A percentile compares a stretch with the other conserved stretches of the same genome.
Evolutionary conservation across 1,140 invertebrate genomes (phyloP).

Genomic region (Halictus rubicundus): DNA sequence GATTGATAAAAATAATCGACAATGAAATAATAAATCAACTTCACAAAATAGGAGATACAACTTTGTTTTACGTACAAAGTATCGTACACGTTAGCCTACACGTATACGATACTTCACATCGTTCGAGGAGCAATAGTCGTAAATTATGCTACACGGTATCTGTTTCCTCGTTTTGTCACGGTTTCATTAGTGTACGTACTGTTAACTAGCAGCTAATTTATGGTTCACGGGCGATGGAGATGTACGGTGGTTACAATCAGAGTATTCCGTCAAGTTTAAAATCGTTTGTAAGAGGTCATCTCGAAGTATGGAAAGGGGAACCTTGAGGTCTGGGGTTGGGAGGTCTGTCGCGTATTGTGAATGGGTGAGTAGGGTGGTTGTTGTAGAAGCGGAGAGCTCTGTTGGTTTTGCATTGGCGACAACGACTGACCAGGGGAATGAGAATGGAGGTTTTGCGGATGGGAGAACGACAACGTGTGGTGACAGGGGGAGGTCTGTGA

Average conservation of each 20-base stretch:
- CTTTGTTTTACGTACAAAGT: constrained; percentile 9
- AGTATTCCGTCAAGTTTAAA: constrained; percentile 54
- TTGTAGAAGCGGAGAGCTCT: constrained; percentile 69
- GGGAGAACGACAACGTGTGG: constrained; percentile 66
- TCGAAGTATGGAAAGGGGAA: constrained; percentile 77
- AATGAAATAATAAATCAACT: not conserved
- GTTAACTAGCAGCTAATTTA: constrained; percentile 34
- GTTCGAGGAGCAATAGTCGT: constrained; percentile 5
- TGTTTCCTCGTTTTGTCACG: not conserved
- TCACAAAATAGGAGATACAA: constrained; percentile 21
- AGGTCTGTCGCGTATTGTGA: constrained; percentile 64
- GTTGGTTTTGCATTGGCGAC: constrained; percentile 68
- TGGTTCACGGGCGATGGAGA: constrained; percentile 39
- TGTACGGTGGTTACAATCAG: constrained; percentile 32
- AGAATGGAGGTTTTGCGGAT: constrained; percentile 63
- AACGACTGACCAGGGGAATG: constrained; percentile 63
- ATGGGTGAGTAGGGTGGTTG: constrained; percentile 67
- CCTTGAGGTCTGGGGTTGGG: constrained; percentile 70
- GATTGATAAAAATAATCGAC: constrained; percentile 45
- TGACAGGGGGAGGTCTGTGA: constrained; percentile 74
- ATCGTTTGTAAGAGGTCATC: constrained; percentile 76
- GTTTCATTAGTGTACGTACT: constrained; percentile 48
- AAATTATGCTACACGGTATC: constrained; percentile 4
- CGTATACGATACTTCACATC: constrained; percentile 31
- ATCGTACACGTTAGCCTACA: constrained; percentile 14